A percentile compares a stretch with the other conserved stretches of the same genome.
Conservation (phyloP, 2,888 invertebrate genomes). For the Drosophila mettleri region DNA sequence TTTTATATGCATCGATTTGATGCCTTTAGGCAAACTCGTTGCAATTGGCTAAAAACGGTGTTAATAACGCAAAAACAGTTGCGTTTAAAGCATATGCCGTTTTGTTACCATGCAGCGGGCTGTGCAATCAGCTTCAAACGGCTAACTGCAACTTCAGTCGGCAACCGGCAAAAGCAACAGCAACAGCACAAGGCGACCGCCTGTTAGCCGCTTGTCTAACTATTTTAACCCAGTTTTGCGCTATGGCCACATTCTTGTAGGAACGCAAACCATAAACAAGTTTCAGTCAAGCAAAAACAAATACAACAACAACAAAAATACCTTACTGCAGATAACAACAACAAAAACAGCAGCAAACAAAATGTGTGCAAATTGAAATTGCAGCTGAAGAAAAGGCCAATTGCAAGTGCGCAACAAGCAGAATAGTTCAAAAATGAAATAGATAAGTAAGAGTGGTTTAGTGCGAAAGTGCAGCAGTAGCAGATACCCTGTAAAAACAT, state of each 20-base stretch:
- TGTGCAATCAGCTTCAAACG: conserved; percentile 55
- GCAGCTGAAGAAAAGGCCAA: conserved; percentile 69
- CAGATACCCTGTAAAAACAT: neutral
- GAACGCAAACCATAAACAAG: conserved; percentile 75
- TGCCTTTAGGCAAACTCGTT: conserved; percentile 42
- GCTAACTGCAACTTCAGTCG: conserved; percentile 59
- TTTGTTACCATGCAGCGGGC: conserved; percentile 28
- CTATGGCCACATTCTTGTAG: conserved; percentile 76
- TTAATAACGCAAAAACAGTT: conserved; percentile 65
- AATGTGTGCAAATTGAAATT: conserved; percentile 72
- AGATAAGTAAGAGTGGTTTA: conserved; percentile 4
- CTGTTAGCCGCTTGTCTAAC: conserved; percentile 60
- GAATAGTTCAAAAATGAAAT: conserved; percentile 22
- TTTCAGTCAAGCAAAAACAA: conserved; percentile 61
- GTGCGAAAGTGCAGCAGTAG: neutral
- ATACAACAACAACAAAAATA: conserved; percentile 18
- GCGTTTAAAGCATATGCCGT: conserved; percentile 53
- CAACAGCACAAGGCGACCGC: conserved; percentile 39
- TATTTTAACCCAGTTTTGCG: conserved; percentile 67
- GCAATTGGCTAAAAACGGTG: conserved; percentile 51
- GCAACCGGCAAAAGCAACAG: conserved; percentile 37
- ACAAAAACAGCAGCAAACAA: conserved; percentile 25
- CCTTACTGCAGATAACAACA: conserved; percentile 46
- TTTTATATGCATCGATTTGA: conserved; percentile 33
- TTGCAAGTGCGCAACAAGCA: conserved; percentile 59